These are phyloP conservation scores for Oncorhynchus masou DNA, from an alignment of 2,113 vertebrate genomes.

Conservation along the genomic window DNA sequence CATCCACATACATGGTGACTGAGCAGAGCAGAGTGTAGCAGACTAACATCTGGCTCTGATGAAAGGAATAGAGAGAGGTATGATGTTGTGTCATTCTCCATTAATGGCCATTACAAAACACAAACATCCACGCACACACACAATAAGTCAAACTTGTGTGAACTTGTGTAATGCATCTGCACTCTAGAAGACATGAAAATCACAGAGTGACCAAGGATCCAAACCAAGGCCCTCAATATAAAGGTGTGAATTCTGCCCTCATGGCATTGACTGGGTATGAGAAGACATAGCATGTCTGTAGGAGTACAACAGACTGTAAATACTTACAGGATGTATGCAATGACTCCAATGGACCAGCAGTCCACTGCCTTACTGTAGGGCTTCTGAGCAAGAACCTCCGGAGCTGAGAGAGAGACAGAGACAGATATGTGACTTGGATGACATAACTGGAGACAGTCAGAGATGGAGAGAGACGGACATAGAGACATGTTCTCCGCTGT, in stretches of 20 bases:
- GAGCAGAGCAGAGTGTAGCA: not conserved
- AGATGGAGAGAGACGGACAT: not conserved
- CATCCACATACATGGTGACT: constrained; percentile 5
- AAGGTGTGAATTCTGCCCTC: too few relatives aligned
- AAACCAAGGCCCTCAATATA: too few relatives aligned
- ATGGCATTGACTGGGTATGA: not conserved
- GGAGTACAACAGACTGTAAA: not conserved
- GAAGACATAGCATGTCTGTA: not conserved
- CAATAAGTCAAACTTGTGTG: not conserved
- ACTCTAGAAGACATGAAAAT: too few relatives aligned
- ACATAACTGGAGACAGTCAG: not conserved
- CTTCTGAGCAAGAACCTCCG: constrained; percentile 78
- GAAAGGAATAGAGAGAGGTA: not conserved
- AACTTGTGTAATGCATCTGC: too few relatives aligned
- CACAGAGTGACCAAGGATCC: too few relatives aligned
- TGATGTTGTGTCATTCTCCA: constrained; percentile 1
- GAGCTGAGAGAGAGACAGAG: constrained; percentile 52
- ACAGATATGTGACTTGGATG: not conserved
- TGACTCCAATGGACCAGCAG: constrained; percentile 98
- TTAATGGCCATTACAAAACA: not conserved
- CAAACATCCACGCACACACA: not conserved
- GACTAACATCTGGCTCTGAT: constrained; percentile 6
- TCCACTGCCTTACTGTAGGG: constrained; percentile 98
- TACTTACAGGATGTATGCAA: constrained; percentile 97
- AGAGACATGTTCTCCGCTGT: not conserved